phyloP scores from a whole-genome alignment of 2,797 vertebrate species.

The Acanthurus lineatus region DNA sequence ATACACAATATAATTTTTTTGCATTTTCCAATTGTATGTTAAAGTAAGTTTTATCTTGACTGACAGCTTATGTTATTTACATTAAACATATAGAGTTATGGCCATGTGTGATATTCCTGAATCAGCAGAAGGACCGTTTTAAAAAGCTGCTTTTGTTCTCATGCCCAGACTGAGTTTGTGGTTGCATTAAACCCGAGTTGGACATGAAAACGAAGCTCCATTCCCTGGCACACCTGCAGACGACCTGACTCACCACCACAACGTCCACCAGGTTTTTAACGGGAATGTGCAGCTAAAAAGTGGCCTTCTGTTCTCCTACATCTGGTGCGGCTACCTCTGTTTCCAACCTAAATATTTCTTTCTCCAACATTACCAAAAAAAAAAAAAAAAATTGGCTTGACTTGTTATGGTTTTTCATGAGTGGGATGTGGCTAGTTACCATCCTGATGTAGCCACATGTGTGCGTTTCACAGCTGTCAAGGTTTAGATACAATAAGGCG shows the following conservation, averaged over 20 bases:
- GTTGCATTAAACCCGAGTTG: constrained; percentile 15
- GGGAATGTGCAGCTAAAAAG: constrained; percentile 42
- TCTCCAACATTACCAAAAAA: neutral
- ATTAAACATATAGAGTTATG: constrained; percentile 57
- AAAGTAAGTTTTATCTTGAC: constrained; percentile 42
- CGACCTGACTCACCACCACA: constrained; percentile 31
- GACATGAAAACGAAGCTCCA: constrained; percentile 38
- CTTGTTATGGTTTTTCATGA: constrained; percentile 12
- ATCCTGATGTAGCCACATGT: constrained; percentile 9
- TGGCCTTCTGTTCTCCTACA: constrained; percentile 64
- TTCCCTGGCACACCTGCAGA: constrained; percentile 60
- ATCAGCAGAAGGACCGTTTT: constrained; percentile 47
- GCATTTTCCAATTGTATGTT: constrained; percentile 56
- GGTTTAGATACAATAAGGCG: constrained; percentile 54
- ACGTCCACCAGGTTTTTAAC: constrained; percentile 8
- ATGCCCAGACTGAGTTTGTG: constrained; percentile 41
- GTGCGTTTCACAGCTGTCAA: constrained; percentile 59
- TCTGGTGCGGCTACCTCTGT: constrained; percentile 39
- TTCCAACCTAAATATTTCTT: constrained; percentile 68
- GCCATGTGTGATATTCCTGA: constrained; percentile 72
- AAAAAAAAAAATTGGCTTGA: neutral
- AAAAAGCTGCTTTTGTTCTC: constrained; percentile 45
- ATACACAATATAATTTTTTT: constrained; percentile 38
- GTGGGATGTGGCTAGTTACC: neutral
- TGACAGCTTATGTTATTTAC: constrained; percentile 57